These are phyloP conservation scores for Cyphomyrus discorhynchus DNA, from an alignment of 2,113 vertebrate genomes.

Conservation along the genomic window DNA sequence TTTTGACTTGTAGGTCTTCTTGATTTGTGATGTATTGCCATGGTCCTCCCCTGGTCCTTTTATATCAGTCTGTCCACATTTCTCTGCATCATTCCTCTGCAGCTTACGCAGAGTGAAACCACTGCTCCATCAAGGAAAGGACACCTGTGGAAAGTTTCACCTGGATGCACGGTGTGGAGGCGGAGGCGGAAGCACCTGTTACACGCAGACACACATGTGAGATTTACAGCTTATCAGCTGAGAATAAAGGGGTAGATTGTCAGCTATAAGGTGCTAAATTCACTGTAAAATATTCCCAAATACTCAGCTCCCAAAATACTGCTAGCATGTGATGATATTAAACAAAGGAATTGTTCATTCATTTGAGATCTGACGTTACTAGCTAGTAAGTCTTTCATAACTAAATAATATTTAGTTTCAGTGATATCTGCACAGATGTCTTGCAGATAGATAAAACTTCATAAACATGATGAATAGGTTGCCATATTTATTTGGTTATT, in stretches of 20 bases:
- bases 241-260: background rate
- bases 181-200: background rate
- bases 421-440: background rate
- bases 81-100: background rate
- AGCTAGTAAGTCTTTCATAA: background rate
- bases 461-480: background rate
- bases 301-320: background rate
- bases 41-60: background rate
- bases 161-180: background rate
- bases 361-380: background rate
- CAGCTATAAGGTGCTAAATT: background rate
- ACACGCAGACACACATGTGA: background rate
- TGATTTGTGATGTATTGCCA: background rate
- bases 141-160: background rate
- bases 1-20: background rate
- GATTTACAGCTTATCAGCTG: background rate
- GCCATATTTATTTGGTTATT: background rate
- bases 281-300: background rate
- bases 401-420: background rate
- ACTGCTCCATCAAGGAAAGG: background rate
- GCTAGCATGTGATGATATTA: background rate
- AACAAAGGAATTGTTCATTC: background rate
- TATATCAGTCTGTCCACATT: background rate
- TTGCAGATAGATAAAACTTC: background rate
- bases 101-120: background rate